Evolutionary conservation across 2,888 invertebrate genomes (phyloP), one percentile per base, ranked within the genome.

Genomic region (Muschampia plurimacula): DNA sequence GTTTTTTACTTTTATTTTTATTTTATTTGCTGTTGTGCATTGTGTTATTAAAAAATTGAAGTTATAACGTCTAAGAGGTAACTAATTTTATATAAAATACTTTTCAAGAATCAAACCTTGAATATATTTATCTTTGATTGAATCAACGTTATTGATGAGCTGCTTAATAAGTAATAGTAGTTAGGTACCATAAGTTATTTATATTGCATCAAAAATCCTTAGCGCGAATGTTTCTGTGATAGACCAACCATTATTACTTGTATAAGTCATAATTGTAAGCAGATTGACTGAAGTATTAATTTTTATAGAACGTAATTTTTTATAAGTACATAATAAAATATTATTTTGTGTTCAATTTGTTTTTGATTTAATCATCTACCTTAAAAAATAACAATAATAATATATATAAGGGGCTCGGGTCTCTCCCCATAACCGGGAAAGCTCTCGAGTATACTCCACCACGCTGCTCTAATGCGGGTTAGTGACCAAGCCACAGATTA

Each of bases 241-340:
- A 75, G 52, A 70, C 41, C 15, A 72, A 76, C 68, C 69, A 72
- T 75, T 46, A 71, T 59, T 71, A 57, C 22, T 60, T 59, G 41
- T 46, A 55, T 71, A 65, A 62, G 13, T 60, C 22, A 59, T 69
- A 70, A 72, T 74, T 75, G 74, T 74, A 71, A 80, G 78, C 78
- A 77, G 76, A 82, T 81, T 74, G 82, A 86, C 84, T 84, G 83
- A 84, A 77, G 78, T 81, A 78, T 80, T 81, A 46, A 78, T 81
- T 80, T 79, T 82, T 55, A 78, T 77, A 78, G 75, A 79, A 78
- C 76, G 80, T 80, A 79, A 77, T 86, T 86, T 86, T 79, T 83
- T 41, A 28, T 55, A 55, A 22, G 81, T 77, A 82, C 80, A 80
- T 81, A 83, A 70, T 70, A 83, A 81, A 76, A 75, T 76, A 82